These are phyloP conservation scores for Eugnorisma glareosa DNA, from an alignment of 2,888 invertebrate genomes.

Conservation along the genomic window DNA sequence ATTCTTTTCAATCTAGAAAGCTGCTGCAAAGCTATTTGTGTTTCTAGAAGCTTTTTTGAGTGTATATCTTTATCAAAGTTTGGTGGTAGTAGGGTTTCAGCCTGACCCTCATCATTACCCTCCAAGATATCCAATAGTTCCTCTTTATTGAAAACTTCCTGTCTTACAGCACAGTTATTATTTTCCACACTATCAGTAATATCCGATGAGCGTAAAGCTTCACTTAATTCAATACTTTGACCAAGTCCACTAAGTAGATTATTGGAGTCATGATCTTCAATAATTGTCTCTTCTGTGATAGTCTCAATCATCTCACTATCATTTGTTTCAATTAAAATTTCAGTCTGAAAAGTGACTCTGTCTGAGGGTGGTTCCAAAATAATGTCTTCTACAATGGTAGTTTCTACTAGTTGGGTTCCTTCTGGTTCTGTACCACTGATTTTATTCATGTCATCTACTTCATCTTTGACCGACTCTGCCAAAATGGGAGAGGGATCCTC, in stretches of 20 bases:
- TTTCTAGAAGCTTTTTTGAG: constrained; percentile 75
- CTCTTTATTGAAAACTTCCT: constrained; percentile 88
- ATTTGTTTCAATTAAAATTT: constrained; percentile 84
- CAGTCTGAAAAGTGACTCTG: constrained; percentile 83
- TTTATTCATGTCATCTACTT: constrained; percentile 23
- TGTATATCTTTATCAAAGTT: constrained; percentile 58
- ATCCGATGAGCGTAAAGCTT: constrained; percentile 83
- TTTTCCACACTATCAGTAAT: constrained; percentile 80
- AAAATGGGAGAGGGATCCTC: constrained; percentile 17
- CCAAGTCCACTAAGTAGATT: constrained; percentile 83
- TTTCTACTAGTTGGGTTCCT: constrained; percentile 47
- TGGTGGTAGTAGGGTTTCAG: constrained; percentile 60
- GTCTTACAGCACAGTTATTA: constrained; percentile 79
- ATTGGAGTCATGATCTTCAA: constrained; percentile 71
- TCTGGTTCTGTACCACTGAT: constrained; percentile 39
- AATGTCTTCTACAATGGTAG: constrained; percentile 67
- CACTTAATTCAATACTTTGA: constrained; percentile 85
- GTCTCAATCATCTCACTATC: constrained; percentile 75
- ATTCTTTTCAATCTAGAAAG: constrained; percentile 78
- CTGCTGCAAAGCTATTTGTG: constrained; percentile 84
- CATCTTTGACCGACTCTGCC: constrained; percentile 55
- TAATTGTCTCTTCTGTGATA: constrained; percentile 61
- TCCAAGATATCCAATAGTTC: constrained; percentile 86
- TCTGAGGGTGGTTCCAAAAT: constrained; percentile 68
- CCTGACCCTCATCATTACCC: constrained; percentile 80